Evolutionary conservation across 2,113 vertebrate genomes (phyloP), one percentile per base, ranked within the genome.

Genomic region (Trematocara zebra): DNA sequence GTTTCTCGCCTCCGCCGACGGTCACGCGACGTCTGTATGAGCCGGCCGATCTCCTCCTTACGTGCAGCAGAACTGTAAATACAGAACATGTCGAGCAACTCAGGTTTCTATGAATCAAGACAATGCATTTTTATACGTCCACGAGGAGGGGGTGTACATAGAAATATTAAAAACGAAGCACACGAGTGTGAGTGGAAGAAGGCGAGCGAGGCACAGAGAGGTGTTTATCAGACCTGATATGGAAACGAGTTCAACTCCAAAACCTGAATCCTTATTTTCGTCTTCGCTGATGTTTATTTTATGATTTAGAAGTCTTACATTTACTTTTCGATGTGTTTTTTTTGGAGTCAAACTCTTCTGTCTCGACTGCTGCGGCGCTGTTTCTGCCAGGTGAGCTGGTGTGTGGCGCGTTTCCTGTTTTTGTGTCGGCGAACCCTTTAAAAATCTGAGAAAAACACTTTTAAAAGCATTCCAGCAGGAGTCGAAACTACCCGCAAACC

Each of bases 31-130:
- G 64, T 20, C 23, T 74, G 23, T 78, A 81, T 23, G 47, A 42
- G 74, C 69, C 56, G 54, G 23, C 44, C 33, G 84, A 83, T 54
- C 72, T 78, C 44, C 40, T 82, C 67, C 18, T 72, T 12, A 3
- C 7, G 64, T 47, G 78, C 86, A 42, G 51, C 88, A 52, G 82
- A 83, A 87, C 85, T 91, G 91, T 92, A 92, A 91, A 92, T 85
- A 87, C 20, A n/a, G 6, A 59, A 59, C 20, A 28, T 11, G 78
- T 28, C 7, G 53, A 87, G 85, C 89, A 94, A 93, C 95, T 96
- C 95, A 94, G 95, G 95, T 94, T 92, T 93, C 90, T 92, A 90
- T 2, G 4, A 86, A 93, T 90, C 84, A 86, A 90, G 80, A 85
- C 53, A 54, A 92, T 92, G 90, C 89, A 84, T 89, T 92, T 86